Conservation (phyloP, 2,888 invertebrate genomes). For the Leptopilina drosophilae region DNA sequence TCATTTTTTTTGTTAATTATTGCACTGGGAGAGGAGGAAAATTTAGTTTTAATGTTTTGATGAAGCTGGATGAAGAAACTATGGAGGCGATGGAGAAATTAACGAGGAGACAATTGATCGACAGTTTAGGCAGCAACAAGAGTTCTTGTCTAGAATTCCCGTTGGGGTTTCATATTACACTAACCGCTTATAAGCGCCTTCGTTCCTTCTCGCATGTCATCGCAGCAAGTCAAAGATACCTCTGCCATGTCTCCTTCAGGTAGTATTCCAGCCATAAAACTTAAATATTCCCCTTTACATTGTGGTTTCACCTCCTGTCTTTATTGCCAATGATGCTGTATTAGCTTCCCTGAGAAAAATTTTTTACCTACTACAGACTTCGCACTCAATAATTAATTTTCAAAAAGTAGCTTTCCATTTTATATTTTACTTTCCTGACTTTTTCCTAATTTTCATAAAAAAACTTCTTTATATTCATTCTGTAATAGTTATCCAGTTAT, state of each 20-base stretch:
- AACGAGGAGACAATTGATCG: conserved; percentile 1
- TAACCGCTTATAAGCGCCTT: conserved; percentile 28
- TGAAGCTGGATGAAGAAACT: too few relatives aligned
- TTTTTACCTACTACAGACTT: background rate
- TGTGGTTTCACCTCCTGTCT: background rate
- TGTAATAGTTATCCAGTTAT: too few relatives aligned
- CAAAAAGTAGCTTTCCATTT: too few relatives aligned
- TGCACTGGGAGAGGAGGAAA: too few relatives aligned
- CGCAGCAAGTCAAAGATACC: conserved; percentile 22
- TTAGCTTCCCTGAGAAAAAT: conserved; percentile 1
- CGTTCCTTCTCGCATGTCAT: conserved; percentile 29
- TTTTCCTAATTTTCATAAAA: too few relatives aligned
- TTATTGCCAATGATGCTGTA: background rate
- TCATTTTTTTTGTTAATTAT: too few relatives aligned
- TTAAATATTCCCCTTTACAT: conserved; percentile 16
- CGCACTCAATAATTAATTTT: too few relatives aligned
- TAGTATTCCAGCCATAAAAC: conserved; percentile 16
- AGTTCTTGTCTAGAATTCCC: conserved; percentile 30
- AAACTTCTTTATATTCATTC: too few relatives aligned
- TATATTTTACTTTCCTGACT: background rate
- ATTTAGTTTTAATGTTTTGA: background rate
- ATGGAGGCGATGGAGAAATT: background rate
- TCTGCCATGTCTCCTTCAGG: background rate
- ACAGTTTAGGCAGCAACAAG: conserved; percentile 28
- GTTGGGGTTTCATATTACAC: conserved; percentile 21